Evolutionary conservation across 2,113 vertebrate species (phyloP).

Genomic region (Mobula birostris): DNA sequence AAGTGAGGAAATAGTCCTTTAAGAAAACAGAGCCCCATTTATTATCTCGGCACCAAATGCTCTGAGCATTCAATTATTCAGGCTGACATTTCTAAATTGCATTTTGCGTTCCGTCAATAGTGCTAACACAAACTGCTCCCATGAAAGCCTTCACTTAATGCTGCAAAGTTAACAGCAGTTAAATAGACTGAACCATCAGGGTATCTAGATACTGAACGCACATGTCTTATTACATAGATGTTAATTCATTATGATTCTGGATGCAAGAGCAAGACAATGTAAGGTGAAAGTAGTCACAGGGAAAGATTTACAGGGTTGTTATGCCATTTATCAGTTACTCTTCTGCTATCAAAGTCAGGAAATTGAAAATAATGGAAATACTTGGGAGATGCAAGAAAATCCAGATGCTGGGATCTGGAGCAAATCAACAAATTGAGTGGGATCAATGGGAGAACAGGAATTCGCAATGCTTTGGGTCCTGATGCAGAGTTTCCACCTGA

Average conservation of each 20-base stretch:
- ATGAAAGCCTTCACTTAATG: neutral
- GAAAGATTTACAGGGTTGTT: neutral
- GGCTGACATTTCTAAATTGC: constrained; percentile 21
- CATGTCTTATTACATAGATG: neutral
- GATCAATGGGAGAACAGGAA: no score
- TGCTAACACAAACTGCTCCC: neutral
- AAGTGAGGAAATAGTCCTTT: neutral
- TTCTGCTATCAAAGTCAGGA: neutral
- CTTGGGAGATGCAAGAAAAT: no score
- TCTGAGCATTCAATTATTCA: constrained; percentile 32
- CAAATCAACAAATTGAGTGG: no score
- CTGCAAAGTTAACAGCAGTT: neutral
- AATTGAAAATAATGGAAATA: no score
- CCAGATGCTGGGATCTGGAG: no score
- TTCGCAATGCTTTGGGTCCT: no score
- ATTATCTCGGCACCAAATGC: neutral
- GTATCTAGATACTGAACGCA: neutral
- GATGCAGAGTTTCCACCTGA: no score
- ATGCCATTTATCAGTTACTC: neutral
- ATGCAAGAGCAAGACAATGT: neutral
- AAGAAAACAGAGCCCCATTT: constrained; percentile 13
- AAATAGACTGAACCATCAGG: neutral
- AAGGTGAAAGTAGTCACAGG: neutral
- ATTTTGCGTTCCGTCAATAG: constrained; percentile 18
- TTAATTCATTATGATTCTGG: neutral